Percentiles rank a stretch among this genome's conserved stretches.
Conservation (phyloP, 2,888 invertebrate genomes). For the Eilema griseolum region DNA sequence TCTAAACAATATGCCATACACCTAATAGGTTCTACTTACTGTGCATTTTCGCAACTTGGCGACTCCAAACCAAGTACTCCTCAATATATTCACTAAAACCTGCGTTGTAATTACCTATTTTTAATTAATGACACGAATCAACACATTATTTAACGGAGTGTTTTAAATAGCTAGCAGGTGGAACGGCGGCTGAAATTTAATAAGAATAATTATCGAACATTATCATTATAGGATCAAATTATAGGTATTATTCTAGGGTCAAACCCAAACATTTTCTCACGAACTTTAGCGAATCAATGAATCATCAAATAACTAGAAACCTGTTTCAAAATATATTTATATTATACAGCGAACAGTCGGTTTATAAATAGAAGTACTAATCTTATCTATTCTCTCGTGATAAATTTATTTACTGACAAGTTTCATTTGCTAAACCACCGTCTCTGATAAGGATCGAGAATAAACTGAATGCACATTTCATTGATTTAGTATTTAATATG, state of each 20-base stretch:
- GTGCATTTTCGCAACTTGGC: too few species aligned
- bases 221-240: constrained; percentile 26
- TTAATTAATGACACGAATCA: background rate
- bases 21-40: too few species aligned
- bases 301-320: constrained; percentile 57
- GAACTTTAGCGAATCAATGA: constrained; percentile 56
- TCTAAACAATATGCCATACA: too few species aligned
- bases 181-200: constrained; percentile 9
- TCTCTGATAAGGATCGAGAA: constrained; percentile 62
- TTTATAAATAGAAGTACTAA: constrained; percentile 59
- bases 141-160: background rate
- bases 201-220: constrained; percentile 16
- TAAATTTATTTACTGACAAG: constrained; percentile 68
- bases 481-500: constrained; percentile 43
- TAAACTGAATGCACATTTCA: constrained; percentile 45
- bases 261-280: constrained; percentile 39
- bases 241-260: constrained; percentile 25
- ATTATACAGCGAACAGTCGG: constrained; percentile 52
- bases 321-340: constrained; percentile 56
- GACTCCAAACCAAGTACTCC: too few species aligned
- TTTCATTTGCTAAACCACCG: constrained; percentile 63
- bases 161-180: constrained; percentile 7
- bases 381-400: constrained; percentile 63
- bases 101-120: background rate
- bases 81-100: background rate